Evolutionary conservation across 2,888 invertebrate genomes (phyloP).

Genomic region (Tinea semifulvella): DNA sequence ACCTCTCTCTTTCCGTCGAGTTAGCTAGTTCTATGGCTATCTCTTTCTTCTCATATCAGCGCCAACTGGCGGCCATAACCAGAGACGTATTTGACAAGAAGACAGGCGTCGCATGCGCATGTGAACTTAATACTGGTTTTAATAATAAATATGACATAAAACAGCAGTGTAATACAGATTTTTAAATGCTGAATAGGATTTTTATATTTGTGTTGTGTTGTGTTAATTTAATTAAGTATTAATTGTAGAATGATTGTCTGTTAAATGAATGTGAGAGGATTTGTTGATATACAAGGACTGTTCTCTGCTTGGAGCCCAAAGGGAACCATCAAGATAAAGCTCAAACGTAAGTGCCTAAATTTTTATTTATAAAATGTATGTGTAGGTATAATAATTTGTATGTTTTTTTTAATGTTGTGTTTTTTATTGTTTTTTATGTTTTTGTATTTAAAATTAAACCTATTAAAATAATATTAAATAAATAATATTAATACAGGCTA

Average conservation of each 20-base stretch:
- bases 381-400: no score
- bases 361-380: no score
- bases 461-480: no score
- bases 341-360: slow-evolving; percentile 63
- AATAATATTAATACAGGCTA: no score
- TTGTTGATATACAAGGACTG: slow-evolving; percentile 54
- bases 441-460: no score
- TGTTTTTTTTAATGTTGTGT: no score
- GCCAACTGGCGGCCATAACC: slow-evolving; percentile 43
- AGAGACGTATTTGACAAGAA: slow-evolving; percentile 44
- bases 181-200: no score
- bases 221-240: slow-evolving; percentile 27
- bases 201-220: slow-evolving; percentile 27
- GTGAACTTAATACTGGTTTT: no score
- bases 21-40: slow-evolving; percentile 9
- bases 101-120: slow-evolving; percentile 42
- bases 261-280: slow-evolving; percentile 58
- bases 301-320: slow-evolving; percentile 56
- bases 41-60: slow-evolving; percentile 19
- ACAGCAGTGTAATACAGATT: no score
- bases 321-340: slow-evolving; percentile 61
- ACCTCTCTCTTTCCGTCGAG: slow-evolving; percentile 27
- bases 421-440: no score
- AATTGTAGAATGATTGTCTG: not conserved
- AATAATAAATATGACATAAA: slow-evolving; percentile 17